Base-by-base conservation (phyloP, 1,140 invertebrate genomes). In the Dendrolimus punctatus region DNA sequence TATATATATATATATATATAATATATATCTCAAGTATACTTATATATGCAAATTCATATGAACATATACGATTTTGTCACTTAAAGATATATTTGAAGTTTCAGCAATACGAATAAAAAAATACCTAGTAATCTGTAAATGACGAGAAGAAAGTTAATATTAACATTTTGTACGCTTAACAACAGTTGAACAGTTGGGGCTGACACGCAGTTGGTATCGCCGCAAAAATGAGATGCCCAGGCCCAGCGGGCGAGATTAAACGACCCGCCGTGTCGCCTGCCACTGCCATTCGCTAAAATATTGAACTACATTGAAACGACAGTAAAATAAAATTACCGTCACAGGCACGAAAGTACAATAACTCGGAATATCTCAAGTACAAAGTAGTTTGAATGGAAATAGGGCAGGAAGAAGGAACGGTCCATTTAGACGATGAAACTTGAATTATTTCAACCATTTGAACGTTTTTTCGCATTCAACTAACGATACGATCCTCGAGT, bases 141-240 rank as follows among this genome's bases (percentile, higher is more conserved):
- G 5, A 8, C 46, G 39, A 48, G n/a, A 48, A 48, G 39, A 48
- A 38, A 36, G 7, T 6, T 48, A 23, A 48, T 48, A 36, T 48
- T 48, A 48, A 38, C 39, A 48, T 38, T n/a, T 23, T 23, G 23
- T 45, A 10, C 37, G 50, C 37, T n/a, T 51, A 45, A 5, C 41
- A 42, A 44, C 50, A 51, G 42, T 46, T 8, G 50, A 42, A 44
- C 50, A 51, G 42, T 46, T 58, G 51, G 46, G 47, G 47, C 53
- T 46, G 59, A 54, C 54, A 40, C 47, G 36, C 37, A 50, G 46
- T 47, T 60, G 53, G 54, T 53, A 62, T 54, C 58, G 50, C 60
- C 51, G 58, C 58, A 66, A 76, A 75, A 79, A 76, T 76, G 66
- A 74, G 67, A 76, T 66, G 60, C 58, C 64, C 64, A 70, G 65